Conservation (phyloP, 2,888 invertebrate species). For the Machimus rusticus region DNA sequence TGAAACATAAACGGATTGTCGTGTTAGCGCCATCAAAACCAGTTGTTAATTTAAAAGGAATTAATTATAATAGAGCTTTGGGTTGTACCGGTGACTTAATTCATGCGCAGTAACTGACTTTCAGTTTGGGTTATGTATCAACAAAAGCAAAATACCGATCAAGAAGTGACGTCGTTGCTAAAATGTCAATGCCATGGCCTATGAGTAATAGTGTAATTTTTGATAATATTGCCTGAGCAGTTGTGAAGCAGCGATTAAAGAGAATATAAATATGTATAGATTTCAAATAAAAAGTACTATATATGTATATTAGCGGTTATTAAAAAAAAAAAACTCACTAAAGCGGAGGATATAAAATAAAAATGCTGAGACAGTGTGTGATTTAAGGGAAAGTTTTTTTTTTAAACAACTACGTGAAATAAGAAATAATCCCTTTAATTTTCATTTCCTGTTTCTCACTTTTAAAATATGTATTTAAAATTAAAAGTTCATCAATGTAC, state of each 20-base stretch:
- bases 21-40: not conserved
- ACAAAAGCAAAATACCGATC: not conserved
- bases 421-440: not conserved
- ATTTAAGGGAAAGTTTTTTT: too few relatives aligned
- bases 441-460: not conserved
- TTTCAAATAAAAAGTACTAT: too few relatives aligned
- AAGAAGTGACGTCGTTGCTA: not conserved
- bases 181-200: conserved; percentile 13
- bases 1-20: not conserved
- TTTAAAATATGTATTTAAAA: not conserved
- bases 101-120: not conserved
- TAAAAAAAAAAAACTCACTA: too few relatives aligned
- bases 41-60: not conserved
- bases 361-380: too few relatives aligned
- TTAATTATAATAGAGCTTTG: not conserved
- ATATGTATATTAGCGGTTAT: too few relatives aligned
- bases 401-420: too few relatives aligned
- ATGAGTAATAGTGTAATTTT: conserved; percentile 1
- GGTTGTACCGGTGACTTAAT: not conserved
- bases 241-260: not conserved
- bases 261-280: not conserved
- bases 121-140: not conserved
- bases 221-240: not conserved
- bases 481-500: not conserved
- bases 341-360: too few relatives aligned